Evolutionary conservation across 2,797 vertebrate species (phyloP), one percentile per base, ranked within the genome.

Genomic region (Gymnoscopelus microlampas): DNA sequence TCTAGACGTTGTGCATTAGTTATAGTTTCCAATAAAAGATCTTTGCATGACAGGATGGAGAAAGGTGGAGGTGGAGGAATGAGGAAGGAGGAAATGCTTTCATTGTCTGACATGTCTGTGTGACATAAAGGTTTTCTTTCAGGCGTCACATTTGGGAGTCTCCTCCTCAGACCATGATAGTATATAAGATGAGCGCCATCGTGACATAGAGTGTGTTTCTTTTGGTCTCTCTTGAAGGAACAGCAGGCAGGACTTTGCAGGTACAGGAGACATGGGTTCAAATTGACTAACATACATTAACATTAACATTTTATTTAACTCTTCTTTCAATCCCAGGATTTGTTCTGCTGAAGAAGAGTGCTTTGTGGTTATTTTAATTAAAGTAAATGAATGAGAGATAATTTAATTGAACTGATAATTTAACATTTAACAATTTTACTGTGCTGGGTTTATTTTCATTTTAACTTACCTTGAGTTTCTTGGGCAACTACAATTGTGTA

Each of bases 31-130:
- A 39, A 39, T 39, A 39, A 39, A 9, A 39, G 39, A 6, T 8
- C 54, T 56, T 26, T 56, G 15, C 9, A 0, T 56, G 24, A 56
- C 23, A 56, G 9, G 9, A 26, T 29, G 10, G 54, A 56, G 11
- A 35, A n/a, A 60, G 58, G 14, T 4, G 29, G 12, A 58, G 29
- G 13, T 7, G n/a, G 58, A 60, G 58, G 58, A 60, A 60, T 13
- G 3, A 60, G 58, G 58, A 44, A 60, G 14, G 19, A 44, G 58
- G n/a, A 60, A 60, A 15, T n/a, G 4, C n/a, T 10, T 39, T 59
- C 57, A 35, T 59, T 59, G 32, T 15, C 19, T 56, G 29, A 58
- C 13, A 29, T 57, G 26, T n/a, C 26, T 58, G n/a, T 11, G 8
- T 9, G 8, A 29, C 56, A 32, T 26, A 8, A 6, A 35, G 3